Conservation (phyloP, 2,113 vertebrate species). For the Zosterops japonicus region DNA sequence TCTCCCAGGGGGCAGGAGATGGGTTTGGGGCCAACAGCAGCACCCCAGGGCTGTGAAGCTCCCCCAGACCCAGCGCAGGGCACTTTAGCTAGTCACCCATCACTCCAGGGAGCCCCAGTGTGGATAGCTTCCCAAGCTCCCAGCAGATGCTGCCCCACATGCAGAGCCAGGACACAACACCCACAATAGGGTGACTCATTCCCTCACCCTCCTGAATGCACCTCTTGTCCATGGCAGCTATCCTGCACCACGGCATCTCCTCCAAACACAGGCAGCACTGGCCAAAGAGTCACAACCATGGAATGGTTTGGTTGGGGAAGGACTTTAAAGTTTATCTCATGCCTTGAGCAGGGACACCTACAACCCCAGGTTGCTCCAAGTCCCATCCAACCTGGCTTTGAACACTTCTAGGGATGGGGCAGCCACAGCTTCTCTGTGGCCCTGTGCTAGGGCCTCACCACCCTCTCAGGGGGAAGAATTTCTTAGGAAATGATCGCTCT, state of each 20-base stretch:
- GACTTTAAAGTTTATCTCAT: not conserved
- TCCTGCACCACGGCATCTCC: not conserved
- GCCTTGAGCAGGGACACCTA: not conserved
- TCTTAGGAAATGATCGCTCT: not conserved
- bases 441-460: not conserved
- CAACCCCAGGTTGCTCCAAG: not conserved
- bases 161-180: not conserved
- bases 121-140: not conserved
- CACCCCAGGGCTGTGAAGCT: not conserved
- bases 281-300: not conserved
- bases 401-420: not conserved
- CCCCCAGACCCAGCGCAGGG: fast-evolving
- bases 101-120: not conserved
- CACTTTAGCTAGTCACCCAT: not conserved
- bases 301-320: not conserved
- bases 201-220: not conserved
- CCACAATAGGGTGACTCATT: not conserved
- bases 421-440: not conserved
- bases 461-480: not conserved
- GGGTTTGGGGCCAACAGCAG: not conserved
- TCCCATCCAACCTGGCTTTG: not conserved
- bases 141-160: not conserved
- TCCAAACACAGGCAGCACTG: fast-evolving
- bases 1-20: not conserved
- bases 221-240: not conserved